Evolutionary conservation across 2,888 invertebrate species (phyloP).

Genomic region (Drosophila hamatofila): DNA sequence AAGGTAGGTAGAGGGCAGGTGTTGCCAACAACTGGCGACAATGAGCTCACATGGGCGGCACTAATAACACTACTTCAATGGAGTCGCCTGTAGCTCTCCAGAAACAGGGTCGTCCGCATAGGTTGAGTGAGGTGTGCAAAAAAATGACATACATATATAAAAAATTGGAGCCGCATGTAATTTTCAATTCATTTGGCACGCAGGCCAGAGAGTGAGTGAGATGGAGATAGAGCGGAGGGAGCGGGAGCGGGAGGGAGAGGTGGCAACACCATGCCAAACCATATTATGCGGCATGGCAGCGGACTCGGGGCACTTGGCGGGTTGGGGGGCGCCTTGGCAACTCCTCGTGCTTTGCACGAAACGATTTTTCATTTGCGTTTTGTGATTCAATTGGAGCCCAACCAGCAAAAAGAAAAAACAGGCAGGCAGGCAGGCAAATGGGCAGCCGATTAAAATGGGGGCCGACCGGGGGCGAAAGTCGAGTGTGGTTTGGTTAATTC

Average conservation of each 20-base stretch:
- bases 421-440: background rate
- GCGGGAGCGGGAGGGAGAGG: background rate
- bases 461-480: slow-evolving; percentile 34
- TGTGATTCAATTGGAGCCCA: slow-evolving; percentile 53
- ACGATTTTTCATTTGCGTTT: slow-evolving; percentile 71
- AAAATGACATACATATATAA: background rate
- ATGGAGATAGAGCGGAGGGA: slow-evolving; percentile 1
- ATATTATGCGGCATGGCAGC: slow-evolving; percentile 66
- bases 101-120: background rate
- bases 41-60: slow-evolving; percentile 66
- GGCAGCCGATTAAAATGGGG: slow-evolving; percentile 24
- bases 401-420: background rate
- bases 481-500: slow-evolving; percentile 35
- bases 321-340: slow-evolving; percentile 41
- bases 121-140: slow-evolving; percentile 17
- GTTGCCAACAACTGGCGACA: slow-evolving; percentile 50
- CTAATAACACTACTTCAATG: slow-evolving; percentile 68
- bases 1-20: no score
- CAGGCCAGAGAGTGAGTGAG: slow-evolving; percentile 27
- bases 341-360: slow-evolving; percentile 78
- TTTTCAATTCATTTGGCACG: slow-evolving; percentile 80
- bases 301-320: slow-evolving; percentile 4
- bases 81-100: slow-evolving; percentile 30
- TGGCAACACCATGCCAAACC: slow-evolving; percentile 17
- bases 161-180: slow-evolving; percentile 73